Conservation (phyloP, 2,797 vertebrate species). For the Vespertilio murinus region DNA sequence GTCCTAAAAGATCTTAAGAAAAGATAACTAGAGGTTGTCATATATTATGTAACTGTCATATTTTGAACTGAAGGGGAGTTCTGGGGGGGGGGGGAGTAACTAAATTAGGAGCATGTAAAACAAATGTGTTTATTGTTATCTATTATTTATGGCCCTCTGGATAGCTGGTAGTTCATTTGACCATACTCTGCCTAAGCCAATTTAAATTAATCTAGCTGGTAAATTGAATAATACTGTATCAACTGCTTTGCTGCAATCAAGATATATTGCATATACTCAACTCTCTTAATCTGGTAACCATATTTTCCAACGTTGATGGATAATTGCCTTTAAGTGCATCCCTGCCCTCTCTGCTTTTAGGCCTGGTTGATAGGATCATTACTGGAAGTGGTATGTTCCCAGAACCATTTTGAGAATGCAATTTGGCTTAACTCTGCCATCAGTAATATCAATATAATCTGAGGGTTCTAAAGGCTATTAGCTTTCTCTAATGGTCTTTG, state of each 20-base stretch:
- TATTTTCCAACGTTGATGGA: conserved; percentile 73
- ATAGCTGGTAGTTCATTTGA: conserved; percentile 74
- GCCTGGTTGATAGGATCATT: conserved; percentile 70
- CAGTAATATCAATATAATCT: conserved; percentile 74
- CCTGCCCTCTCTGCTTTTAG: conserved; percentile 74
- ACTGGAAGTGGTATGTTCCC: conserved; percentile 73
- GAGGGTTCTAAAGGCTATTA: conserved; percentile 67
- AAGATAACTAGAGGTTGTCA: conserved; percentile 57
- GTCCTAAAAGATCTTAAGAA: conserved; percentile 71
- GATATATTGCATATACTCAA: conserved; percentile 73
- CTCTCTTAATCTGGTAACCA: conserved; percentile 74
- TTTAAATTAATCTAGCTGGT: conserved; percentile 74
- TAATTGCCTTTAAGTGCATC: conserved; percentile 78
- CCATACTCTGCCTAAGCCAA: conserved; percentile 74
- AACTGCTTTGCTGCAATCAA: conserved; percentile 77
- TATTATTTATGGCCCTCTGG: conserved; percentile 77
- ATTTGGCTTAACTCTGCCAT: conserved; percentile 74
- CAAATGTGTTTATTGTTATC: conserved; percentile 80
- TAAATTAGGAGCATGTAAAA: conserved; percentile 73
- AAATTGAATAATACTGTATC: conserved; percentile 77
- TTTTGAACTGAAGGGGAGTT: conserved; percentile 61
- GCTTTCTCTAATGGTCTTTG: conserved; percentile 75
- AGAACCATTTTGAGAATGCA: conserved; percentile 72
- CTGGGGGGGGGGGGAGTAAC: conserved; percentile 45
- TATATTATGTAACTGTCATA: conserved; percentile 67